Conservation (phyloP, 2,888 invertebrate species). For the Julus scanicus region DNA sequence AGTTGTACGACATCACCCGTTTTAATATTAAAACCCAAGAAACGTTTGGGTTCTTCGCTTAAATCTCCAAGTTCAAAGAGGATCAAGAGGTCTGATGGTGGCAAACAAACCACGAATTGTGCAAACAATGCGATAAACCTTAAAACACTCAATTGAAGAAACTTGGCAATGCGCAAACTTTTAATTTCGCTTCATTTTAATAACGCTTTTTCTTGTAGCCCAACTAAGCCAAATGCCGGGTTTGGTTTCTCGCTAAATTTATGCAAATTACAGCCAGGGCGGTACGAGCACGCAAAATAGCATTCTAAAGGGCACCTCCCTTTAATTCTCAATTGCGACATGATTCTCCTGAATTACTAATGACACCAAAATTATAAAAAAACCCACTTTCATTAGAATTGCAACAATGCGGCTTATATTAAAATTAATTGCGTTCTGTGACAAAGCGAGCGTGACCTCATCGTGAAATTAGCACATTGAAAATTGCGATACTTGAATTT, state of each 20-base stretch:
- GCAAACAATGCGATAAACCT: slow-evolving; percentile 39
- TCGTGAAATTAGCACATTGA: not conserved
- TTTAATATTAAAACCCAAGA: slow-evolving; percentile 6
- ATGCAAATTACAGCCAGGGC: slow-evolving; percentile 4
- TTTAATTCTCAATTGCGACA: not conserved
- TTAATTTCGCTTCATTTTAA: not conserved
- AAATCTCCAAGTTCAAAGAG: slow-evolving; percentile 27
- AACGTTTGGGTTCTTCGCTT: not conserved
- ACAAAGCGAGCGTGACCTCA: slow-evolving; percentile 32
- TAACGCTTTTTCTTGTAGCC: not conserved
- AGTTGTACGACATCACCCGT: not conserved
- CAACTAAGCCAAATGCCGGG: not conserved
- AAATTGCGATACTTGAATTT: not conserved
- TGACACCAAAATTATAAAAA: not conserved
- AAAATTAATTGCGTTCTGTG: not conserved
- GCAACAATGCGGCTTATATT: slow-evolving; percentile 1
- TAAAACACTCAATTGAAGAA: slow-evolving; percentile 18
- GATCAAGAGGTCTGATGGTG: slow-evolving; percentile 9
- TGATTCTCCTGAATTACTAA: not conserved
- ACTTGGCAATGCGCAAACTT: slow-evolving; percentile 38
- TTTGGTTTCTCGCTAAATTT: not conserved
- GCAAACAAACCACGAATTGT: slow-evolving; percentile 15
- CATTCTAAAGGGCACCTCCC: slow-evolving; percentile 29
- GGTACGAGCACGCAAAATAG: slow-evolving; percentile 4
- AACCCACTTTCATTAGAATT: not conserved